Conservation (phyloP, 2,797 vertebrate species). For the Dermochelys coriacea region DNA sequence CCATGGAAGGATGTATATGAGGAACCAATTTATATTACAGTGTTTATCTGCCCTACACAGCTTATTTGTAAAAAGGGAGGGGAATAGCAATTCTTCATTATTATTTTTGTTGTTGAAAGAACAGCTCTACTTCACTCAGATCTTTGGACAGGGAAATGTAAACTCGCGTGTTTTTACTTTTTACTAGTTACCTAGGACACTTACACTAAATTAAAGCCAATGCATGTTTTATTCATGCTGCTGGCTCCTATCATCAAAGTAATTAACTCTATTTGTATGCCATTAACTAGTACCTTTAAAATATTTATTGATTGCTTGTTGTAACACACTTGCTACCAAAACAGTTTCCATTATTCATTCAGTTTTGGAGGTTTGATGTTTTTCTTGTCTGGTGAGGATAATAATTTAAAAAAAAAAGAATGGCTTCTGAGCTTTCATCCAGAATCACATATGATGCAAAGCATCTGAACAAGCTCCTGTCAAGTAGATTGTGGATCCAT, state of each 20-base stretch:
- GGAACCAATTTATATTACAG: not conserved
- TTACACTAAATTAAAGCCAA: constrained; percentile 53
- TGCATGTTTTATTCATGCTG: constrained; percentile 67
- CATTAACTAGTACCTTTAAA: constrained; percentile 66
- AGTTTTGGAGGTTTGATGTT: constrained; percentile 44
- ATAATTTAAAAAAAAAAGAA: constrained; percentile 24
- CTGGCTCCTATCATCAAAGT: constrained; percentile 62
- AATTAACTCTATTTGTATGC: constrained; percentile 68
- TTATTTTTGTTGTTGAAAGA: constrained; percentile 17
- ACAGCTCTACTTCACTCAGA: not conserved
- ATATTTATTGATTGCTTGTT: constrained; percentile 71
- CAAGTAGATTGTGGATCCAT: not conserved
- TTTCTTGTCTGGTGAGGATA: constrained; percentile 36
- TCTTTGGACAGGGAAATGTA: constrained; percentile 13
- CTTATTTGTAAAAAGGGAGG: not conserved
- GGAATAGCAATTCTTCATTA: not conserved
- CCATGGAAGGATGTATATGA: not conserved
- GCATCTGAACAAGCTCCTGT: not conserved
- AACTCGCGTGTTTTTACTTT: constrained; percentile 8
- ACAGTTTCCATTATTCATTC: constrained; percentile 65
- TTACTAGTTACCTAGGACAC: constrained; percentile 49
- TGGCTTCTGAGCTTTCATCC: not conserved
- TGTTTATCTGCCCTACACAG: constrained; percentile 10
- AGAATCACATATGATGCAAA: not conserved
- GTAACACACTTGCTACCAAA: constrained; percentile 41